A percentile compares a stretch with the other conserved stretches of the same genome.
Evolutionary conservation across 2,797 vertebrate genomes (phyloP).

Genomic region (Pachyuromys duprasi): DNA sequence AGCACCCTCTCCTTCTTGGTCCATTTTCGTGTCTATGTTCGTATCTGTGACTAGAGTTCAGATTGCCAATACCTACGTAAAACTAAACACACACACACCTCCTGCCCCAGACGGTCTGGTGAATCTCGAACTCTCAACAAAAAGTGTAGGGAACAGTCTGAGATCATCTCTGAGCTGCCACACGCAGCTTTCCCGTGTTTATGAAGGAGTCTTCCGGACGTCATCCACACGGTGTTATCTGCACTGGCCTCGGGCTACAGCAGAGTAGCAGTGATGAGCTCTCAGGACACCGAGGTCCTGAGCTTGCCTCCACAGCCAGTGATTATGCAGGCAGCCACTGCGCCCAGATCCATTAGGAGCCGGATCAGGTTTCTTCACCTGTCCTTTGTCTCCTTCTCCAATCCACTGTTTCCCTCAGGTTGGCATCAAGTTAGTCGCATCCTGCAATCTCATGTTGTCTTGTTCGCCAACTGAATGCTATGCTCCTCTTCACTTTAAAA

Average conservation of each 20-base stretch:
- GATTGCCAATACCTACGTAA: not conserved
- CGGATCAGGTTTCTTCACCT: not conserved
- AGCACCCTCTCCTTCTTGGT: not conserved
- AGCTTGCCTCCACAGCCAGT: not conserved
- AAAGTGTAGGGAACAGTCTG: not conserved
- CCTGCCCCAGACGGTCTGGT: not conserved
- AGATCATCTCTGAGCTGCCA: not conserved
- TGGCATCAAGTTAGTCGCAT: not conserved
- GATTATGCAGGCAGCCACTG: not conserved
- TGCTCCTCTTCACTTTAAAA: not conserved
- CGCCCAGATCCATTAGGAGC: not conserved
- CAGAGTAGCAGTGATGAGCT: not conserved
- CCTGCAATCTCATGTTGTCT: not conserved
- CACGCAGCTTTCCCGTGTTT: not conserved
- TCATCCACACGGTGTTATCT: not conserved
- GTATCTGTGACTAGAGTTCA: not conserved
- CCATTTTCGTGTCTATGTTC: not conserved
- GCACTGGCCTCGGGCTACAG: not conserved
- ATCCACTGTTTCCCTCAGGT: not conserved
- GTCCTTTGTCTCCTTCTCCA: slow-evolving; percentile 1
- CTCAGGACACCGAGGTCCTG: not conserved
- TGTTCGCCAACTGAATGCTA: not conserved
- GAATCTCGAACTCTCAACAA: not conserved
- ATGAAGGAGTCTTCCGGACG: not conserved
- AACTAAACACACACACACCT: not conserved